Percentiles rank a stretch among this genome's conserved stretches.
Conservation (phyloP, 2,797 vertebrate species). For the Pangasius mekongensis region DNA sequence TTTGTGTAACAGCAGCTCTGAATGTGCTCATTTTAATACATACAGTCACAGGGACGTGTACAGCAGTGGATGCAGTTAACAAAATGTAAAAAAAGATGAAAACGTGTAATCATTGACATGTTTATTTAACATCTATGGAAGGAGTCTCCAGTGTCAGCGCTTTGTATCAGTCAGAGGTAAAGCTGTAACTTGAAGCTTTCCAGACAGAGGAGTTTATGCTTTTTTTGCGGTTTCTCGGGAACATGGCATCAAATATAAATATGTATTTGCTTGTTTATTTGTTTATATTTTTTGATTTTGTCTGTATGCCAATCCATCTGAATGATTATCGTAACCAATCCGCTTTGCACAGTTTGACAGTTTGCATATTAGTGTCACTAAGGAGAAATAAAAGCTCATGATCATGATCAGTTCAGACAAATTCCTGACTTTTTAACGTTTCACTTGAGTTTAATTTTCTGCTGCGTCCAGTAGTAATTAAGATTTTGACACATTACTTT, state of each 20-base stretch:
- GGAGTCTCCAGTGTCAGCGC: not conserved
- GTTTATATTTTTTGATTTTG: not conserved
- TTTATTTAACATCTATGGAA: not conserved
- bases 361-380: not conserved
- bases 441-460: not conserved
- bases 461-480: not conserved
- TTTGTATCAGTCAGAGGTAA: not conserved
- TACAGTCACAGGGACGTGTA: not conserved
- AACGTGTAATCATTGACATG: not conserved
- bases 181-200: not conserved
- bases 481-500: not conserved
- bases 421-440: not conserved
- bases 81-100: too few relatives aligned
- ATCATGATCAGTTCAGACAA: not conserved
- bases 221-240: not conserved
- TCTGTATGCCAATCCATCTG: not conserved
- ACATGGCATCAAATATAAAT: not conserved
- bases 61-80: too few relatives aligned
- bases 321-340: not conserved
- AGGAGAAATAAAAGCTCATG: not conserved
- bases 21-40: not conserved
- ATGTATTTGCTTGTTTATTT: not conserved
- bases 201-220: too few relatives aligned
- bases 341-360: too few relatives aligned
- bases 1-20: not conserved